Evolutionary conservation across 2,113 vertebrate species (phyloP).

Genomic region (Alligator sinensis): DNA sequence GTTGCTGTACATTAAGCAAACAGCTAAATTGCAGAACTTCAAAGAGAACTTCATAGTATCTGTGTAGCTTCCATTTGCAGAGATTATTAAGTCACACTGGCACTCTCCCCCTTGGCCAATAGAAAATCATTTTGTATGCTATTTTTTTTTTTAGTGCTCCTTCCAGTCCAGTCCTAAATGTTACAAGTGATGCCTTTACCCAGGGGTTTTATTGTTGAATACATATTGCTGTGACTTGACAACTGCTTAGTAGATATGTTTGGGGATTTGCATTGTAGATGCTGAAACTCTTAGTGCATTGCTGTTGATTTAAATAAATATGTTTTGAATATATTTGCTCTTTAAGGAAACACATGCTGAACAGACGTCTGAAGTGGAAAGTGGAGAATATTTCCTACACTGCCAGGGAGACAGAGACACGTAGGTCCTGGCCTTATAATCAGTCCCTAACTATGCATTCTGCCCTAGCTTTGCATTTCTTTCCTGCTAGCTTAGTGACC

Average conservation of each 20-base stretch:
- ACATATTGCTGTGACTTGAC: constrained; percentile 25
- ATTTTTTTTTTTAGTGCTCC: constrained; percentile 41
- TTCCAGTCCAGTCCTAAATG: constrained; percentile 37
- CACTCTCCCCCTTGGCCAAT: constrained; percentile 37
- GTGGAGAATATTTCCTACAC: not conserved
- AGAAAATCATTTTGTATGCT: constrained; percentile 40
- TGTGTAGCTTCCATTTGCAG: not conserved
- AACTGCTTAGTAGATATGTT: not conserved
- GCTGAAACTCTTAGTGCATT: constrained; percentile 17
- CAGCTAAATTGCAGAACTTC: constrained; percentile 31
- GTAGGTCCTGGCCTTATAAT: not conserved
- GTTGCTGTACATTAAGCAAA: constrained; percentile 52
- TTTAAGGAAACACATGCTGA: constrained; percentile 13
- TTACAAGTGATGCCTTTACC: constrained; percentile 27
- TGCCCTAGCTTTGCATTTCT: not conserved
- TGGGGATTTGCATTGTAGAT: constrained; percentile 39
- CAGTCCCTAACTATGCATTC: not conserved
- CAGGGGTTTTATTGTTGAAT: not conserved
- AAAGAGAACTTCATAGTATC: not conserved
- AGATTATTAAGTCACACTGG: constrained; percentile 36
- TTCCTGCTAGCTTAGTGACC: not conserved
- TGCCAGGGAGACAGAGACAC: not conserved
- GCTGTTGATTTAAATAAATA: constrained; percentile 22
- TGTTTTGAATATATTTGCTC: constrained; percentile 59
- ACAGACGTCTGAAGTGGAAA: not conserved